These are phyloP conservation scores for Chanos chanos DNA, from an alignment of 2,797 vertebrate genomes.

Conservation along the genomic window DNA sequence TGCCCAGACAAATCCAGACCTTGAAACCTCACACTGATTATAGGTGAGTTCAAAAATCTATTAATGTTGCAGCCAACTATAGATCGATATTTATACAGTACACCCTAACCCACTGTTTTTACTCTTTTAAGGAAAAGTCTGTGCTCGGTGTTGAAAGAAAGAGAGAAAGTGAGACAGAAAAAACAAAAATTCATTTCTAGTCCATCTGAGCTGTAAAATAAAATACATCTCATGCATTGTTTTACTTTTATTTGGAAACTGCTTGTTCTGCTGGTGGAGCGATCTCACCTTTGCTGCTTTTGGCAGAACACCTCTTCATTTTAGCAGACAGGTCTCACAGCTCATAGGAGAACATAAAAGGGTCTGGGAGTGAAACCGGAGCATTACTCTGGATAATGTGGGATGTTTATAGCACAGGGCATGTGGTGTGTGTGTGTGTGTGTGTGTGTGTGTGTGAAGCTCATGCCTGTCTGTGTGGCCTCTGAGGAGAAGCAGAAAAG, in stretches of 20 bases:
- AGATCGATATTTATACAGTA: constrained; percentile 59
- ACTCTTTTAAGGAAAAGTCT: constrained; percentile 1
- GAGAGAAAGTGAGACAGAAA: not conserved
- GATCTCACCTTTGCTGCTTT: constrained; percentile 42
- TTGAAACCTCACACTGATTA: too few relatives aligned
- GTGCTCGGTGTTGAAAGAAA: too few relatives aligned
- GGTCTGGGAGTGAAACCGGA: constrained; percentile 7
- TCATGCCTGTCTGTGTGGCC: not conserved
- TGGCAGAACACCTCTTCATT: constrained; percentile 31
- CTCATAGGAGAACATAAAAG: constrained; percentile 48
- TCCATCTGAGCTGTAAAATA: not conserved
- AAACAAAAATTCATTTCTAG: too few relatives aligned
- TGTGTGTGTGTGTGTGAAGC: constrained; percentile 15
- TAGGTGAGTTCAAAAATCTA: too few relatives aligned
- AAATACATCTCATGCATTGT: constrained; percentile 30
- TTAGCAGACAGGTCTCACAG: constrained; percentile 38
- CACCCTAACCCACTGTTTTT: constrained; percentile 42
- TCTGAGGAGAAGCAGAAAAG: too few relatives aligned
- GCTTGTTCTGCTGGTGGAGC: constrained; percentile 26
- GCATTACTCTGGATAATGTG: not conserved
- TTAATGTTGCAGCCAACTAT: constrained; percentile 24
- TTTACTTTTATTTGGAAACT: constrained; percentile 47
- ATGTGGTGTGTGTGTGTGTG: not conserved
- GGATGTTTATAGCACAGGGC: not conserved
- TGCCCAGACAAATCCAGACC: too few relatives aligned